Evolutionary conservation across 2,888 invertebrate genomes (phyloP).

Genomic region (Lissocephala sabroskyi): DNA sequence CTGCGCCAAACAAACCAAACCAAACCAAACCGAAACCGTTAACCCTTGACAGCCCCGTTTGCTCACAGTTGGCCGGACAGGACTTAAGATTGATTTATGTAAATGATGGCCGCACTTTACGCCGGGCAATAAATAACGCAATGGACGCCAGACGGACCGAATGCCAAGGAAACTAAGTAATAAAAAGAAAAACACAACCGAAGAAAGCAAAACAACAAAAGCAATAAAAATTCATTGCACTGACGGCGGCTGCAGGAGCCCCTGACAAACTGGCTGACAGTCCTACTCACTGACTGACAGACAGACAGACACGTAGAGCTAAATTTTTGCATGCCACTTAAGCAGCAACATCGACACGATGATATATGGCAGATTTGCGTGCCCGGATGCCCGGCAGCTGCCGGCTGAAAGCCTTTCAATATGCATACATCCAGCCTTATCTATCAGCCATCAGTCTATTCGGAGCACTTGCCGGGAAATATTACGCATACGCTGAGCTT

Average conservation of each 20-base stretch:
- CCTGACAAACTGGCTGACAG: conserved; percentile 24
- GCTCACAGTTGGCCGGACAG: conserved; percentile 1
- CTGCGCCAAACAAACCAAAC: no score
- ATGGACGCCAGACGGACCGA: conserved; percentile 38
- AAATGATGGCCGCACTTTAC: conserved; percentile 60
- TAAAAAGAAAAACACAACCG: conserved; percentile 14
- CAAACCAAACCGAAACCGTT: no score
- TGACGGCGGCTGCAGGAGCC: not conserved
- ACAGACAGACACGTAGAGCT: conserved; percentile 25
- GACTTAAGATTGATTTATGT: conserved; percentile 55
- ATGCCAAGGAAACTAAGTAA: no score
- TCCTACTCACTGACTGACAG: conserved; percentile 13
- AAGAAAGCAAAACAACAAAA: conserved; percentile 7
- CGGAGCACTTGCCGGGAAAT: conserved; percentile 22
- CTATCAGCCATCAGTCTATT: not conserved
- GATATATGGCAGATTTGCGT: conserved; percentile 59
- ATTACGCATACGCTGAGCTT: conserved; percentile 42
- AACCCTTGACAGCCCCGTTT: not conserved
- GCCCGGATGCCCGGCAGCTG: conserved; percentile 20
- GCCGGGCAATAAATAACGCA: conserved; percentile 56
- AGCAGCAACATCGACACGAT: conserved; percentile 37
- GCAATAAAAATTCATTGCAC: no score
- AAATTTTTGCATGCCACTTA: conserved; percentile 58
- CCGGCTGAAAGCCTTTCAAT: conserved; percentile 41
- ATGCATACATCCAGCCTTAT: conserved; percentile 47